A percentile compares a stretch with the other conserved stretches of the same genome.
phyloP scores from a whole-genome alignment of 2,113 vertebrate genomes.

The Calyptomena viridis region DNA sequence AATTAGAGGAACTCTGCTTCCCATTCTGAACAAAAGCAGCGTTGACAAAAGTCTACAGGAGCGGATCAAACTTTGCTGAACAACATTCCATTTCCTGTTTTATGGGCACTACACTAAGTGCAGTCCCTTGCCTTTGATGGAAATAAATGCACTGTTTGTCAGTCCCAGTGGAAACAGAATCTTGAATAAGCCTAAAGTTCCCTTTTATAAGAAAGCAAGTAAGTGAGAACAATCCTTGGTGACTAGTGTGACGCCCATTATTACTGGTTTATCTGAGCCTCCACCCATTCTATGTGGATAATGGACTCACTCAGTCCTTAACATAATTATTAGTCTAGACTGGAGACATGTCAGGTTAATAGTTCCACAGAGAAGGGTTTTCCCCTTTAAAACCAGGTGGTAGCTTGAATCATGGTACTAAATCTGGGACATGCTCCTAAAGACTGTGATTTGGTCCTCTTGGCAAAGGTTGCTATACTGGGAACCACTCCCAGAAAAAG shows the following conservation, averaged over 20 bases:
- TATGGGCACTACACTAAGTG: background rate
- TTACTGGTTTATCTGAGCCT: constrained; percentile 30
- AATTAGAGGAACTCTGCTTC: constrained; percentile 34
- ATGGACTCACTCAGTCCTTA: background rate
- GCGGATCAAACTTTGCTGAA: background rate
- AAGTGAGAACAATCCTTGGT: constrained; percentile 11
- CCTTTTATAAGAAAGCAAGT: constrained; percentile 33
- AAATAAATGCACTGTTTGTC: background rate
- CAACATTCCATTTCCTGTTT: constrained; percentile 40
- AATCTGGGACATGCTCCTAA: constrained; percentile 14
- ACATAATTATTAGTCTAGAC: constrained; percentile 52
- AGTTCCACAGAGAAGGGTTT: constrained; percentile 10
- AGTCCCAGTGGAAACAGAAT: constrained; percentile 10
- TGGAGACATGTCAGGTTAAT: constrained; percentile 29
- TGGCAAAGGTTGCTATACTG: constrained; percentile 34
- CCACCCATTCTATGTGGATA: background rate
- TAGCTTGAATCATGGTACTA: constrained; percentile 12
- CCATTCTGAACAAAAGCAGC: background rate
- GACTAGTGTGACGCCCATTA: constrained; percentile 6
- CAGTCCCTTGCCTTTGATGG: constrained; percentile 11
- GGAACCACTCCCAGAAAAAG: constrained; percentile 17
- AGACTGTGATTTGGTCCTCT: background rate
- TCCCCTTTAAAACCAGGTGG: constrained; percentile 44
- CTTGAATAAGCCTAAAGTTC: constrained; percentile 4
- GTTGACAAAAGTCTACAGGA: constrained; percentile 3